Conservation (phyloP, 2,888 invertebrate genomes). For the Chaitophorus viminalis region DNA sequence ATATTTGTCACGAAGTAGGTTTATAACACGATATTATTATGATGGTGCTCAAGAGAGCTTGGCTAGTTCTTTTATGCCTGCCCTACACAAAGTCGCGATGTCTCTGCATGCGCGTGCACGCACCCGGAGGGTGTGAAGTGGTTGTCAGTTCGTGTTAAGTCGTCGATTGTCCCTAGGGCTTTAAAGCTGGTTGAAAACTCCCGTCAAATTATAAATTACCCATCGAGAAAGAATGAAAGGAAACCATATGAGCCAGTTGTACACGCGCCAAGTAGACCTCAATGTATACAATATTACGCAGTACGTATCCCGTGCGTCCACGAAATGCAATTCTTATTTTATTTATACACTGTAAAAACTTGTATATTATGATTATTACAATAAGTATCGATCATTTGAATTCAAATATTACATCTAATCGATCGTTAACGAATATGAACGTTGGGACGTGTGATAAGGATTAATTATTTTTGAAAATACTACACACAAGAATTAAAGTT, state of each 20-base stretch:
- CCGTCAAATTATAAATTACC: constrained; percentile 23
- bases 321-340: not conserved
- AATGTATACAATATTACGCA: too few species aligned
- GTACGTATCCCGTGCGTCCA: too few species aligned
- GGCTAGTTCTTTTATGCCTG: constrained; percentile 6
- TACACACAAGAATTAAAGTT: not conserved
- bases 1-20: not conserved
- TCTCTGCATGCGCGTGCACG: not conserved
- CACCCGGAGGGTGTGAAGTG: constrained; percentile 16
- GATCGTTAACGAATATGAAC: not conserved
- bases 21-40: not conserved
- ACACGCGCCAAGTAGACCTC: not conserved
- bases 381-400: too few species aligned
- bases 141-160: constrained; percentile 38
- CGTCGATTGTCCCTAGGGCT: constrained; percentile 26
- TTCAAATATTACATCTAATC: not conserved
- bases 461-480: too few species aligned
- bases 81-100: constrained; percentile 13
- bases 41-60: not conserved
- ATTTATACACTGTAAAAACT: not conserved
- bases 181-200: constrained; percentile 25
- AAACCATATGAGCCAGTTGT: not conserved
- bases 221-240: not conserved
- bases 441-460: too few species aligned
- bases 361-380: too few species aligned